phyloP scores from a whole-genome alignment of 2,888 invertebrate species.

The Polylopha cassiicola region DNA sequence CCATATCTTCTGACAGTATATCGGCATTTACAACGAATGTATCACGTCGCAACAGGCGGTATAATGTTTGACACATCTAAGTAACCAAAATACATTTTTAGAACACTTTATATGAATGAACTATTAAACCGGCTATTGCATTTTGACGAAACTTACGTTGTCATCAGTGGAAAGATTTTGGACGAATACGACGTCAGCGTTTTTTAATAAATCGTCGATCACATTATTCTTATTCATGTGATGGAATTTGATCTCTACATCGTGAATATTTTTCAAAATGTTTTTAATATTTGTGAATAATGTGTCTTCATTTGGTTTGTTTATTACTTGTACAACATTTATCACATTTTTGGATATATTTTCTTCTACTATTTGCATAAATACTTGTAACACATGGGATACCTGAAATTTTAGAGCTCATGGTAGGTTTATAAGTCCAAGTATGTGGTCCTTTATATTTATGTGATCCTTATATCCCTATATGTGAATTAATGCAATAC shows the following conservation, averaged over 20 bases:
- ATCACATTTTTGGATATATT: slow-evolving; percentile 32
- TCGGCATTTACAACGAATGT: slow-evolving; percentile 36
- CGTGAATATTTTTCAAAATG: slow-evolving; percentile 23
- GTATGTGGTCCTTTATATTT: too few species aligned
- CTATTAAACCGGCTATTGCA: slow-evolving; percentile 1
- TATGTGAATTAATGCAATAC: too few species aligned
- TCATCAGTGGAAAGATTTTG: slow-evolving; percentile 31
- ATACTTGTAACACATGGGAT: slow-evolving; percentile 27
- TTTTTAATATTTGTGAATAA: slow-evolving; percentile 24
- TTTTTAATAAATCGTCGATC: slow-evolving; percentile 16
- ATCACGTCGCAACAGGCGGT: slow-evolving; percentile 28
- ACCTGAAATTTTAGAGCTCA: too few species aligned
- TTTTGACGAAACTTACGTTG: slow-evolving; percentile 28
- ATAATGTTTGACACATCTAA: slow-evolving; percentile 33
- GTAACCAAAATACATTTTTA: slow-evolving; percentile 13
- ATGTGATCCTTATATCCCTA: too few species aligned
- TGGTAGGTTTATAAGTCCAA: too few species aligned
- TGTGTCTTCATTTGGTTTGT: slow-evolving; percentile 17
- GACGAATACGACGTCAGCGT: slow-evolving; percentile 31
- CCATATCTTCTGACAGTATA: slow-evolving; percentile 9
- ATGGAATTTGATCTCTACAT: slow-evolving; percentile 24
- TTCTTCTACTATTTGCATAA: slow-evolving; percentile 38
- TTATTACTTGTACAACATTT: slow-evolving; percentile 30
- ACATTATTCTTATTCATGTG: slow-evolving; percentile 21
- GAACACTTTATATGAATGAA: background rate